Base-by-base conservation (phyloP, 2,888 invertebrate genomes). In the Papilio elwesi region DNA sequence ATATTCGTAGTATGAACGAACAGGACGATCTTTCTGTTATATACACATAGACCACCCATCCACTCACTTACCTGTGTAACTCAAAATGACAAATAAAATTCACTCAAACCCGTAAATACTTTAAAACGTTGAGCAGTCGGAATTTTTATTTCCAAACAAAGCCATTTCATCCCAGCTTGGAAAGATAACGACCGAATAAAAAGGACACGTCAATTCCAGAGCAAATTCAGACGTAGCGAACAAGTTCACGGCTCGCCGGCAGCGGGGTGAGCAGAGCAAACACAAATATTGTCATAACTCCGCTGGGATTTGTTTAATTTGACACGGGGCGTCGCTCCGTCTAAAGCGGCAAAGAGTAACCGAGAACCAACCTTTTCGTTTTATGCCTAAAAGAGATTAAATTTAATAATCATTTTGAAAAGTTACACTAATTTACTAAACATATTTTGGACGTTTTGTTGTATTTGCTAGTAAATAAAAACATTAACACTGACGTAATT, bases 231-330 rank as follows among this genome's bases (percentile, higher is more conserved):
- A 43, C 70, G 70, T 52, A 59, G 69, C 70, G 65, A 65, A 67
- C 74, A 71, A 74, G 73, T 73, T 74, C 74, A 75, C 73, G 76
- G 74, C 73, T 70, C 75, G 70, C 66, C 73, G 59, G 75, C 74
- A 73, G 81, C 77, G 78, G 65, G 71, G 81, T 76, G 82, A 81
- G 80, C 76, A 76, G 75, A 74, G 78, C 80, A 82, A 85, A 85
- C 76, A 86, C 89, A 90, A 92, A 91, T 90, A 91, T 92, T 92
- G 90, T 87, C 88, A 85, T 84, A 90, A 85, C 90, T 87, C 85
- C 75, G 71, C 10, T 13, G 81, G 86, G 89, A 88, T 91, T 90
- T 92, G 90, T 92, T 91, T 91, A 90, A 90, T 89, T 89, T 92
- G 88, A 89, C 90, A 82, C 89, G 82, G 82, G 79, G 81, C 83